phyloP scores from a whole-genome alignment of 2,888 invertebrate species.

The Limnephilus marmoratus region DNA sequence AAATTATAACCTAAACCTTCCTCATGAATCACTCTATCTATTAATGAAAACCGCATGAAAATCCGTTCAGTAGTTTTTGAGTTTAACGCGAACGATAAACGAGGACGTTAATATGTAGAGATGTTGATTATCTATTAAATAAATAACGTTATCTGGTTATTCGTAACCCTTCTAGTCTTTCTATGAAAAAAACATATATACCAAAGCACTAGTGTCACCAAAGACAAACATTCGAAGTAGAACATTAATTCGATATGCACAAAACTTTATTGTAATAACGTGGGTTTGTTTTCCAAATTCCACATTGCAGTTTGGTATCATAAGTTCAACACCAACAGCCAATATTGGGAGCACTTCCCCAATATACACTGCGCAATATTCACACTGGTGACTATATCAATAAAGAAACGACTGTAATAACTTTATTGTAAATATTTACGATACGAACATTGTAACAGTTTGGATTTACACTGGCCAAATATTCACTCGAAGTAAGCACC shows the following conservation, averaged over 20 bases:
- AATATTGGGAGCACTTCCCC: background rate
- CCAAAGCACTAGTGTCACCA: background rate
- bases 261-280: background rate
- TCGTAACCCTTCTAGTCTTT: background rate
- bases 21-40: too few species aligned
- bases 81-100: too few species aligned
- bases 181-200: background rate
- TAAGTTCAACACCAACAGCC: background rate
- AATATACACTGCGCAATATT: background rate
- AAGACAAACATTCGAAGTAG: background rate
- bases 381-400: background rate
- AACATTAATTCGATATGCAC: background rate
- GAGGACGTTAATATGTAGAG: too few species aligned
- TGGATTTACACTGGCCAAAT: too few species aligned
- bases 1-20: too few species aligned
- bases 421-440: background rate
- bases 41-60: too few species aligned
- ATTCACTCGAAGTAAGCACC: too few species aligned
- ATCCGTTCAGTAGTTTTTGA: too few species aligned
- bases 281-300: background rate
- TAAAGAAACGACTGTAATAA: background rate
- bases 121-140: too few species aligned
- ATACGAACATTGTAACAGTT: background rate
- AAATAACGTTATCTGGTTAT: background rate
- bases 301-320: background rate